Conservation (phyloP, 1,140 invertebrate species). For the Platyura marginata region DNA sequence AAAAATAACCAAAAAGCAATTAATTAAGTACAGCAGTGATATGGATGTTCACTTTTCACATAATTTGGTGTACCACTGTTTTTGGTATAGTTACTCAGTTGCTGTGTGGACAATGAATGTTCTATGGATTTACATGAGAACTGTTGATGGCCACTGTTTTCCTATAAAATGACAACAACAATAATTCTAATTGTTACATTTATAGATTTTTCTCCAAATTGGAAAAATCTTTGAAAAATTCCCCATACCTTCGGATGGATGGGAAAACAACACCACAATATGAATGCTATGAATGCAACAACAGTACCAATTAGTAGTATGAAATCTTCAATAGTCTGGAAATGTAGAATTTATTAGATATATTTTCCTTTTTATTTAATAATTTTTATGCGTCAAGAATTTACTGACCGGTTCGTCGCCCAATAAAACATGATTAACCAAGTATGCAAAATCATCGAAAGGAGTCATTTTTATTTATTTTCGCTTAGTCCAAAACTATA, state of each 20-base stretch:
- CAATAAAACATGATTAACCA: constrained; percentile 35
- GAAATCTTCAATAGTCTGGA: constrained; percentile 39
- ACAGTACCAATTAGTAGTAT: constrained; percentile 38
- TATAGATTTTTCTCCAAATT: too few species aligned
- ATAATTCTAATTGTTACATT: background rate
- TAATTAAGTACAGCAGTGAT: background rate
- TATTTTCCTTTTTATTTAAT: background rate
- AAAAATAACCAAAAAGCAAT: too few species aligned
- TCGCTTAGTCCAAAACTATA: background rate
- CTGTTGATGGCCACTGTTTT: constrained; percentile 14
- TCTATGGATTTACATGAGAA: constrained; percentile 17
- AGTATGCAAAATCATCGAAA: constrained; percentile 36
- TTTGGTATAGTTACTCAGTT: background rate
- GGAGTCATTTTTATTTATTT: constrained; percentile 26
- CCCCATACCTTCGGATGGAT: constrained; percentile 32
- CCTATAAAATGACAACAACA: constrained; percentile 6
- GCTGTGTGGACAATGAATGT: constrained; percentile 11
- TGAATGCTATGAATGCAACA: constrained; percentile 39
- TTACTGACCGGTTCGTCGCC: constrained; percentile 37
- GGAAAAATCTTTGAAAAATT: background rate
- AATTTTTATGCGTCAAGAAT: too few species aligned
- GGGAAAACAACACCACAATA: constrained; percentile 42
- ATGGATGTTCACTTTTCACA: background rate
- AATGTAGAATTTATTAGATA: constrained; percentile 7
- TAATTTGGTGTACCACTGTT: background rate